Evolutionary conservation across 2,888 invertebrate genomes (phyloP), one percentile per base, ranked within the genome.

Genomic region (Myopa testacea): DNA sequence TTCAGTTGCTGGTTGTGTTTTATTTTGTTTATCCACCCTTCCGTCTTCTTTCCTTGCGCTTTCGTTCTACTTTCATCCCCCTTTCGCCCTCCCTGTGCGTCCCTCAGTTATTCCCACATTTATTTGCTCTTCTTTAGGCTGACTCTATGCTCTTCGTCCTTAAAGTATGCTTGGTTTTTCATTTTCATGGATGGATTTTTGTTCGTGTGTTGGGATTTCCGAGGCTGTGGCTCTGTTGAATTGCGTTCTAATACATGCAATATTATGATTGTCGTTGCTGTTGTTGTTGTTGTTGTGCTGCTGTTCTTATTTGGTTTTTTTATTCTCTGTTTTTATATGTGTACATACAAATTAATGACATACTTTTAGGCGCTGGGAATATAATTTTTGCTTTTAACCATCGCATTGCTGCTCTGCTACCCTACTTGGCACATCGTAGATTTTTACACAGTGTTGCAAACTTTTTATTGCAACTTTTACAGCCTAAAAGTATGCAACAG

Each of bases 181-280:
- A 12, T 19, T 52, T 45, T 10, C 37, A 14, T 76, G 5, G 1
- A 8, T 19, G 19, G 10, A 26, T 62, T 6, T 26, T 65, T 62
- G 14, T 26, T 62, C 10, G 6, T 45, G 45, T 45, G 45, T 45
- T 62, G n/a, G 37, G 6, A 58, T 34, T 68, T 78, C 78, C 68
- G 60, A 76, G 76, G 78, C 75, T 80, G 79, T 76, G 79, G 58
- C 65, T 62, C 62, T 76, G 75, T 79, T 55, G 75, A 73, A 40
- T 60, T 52, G 16, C 37, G 50, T 34, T 60, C 14, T 19, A 38
- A 16, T 14, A 26, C 19, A 34, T 12, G 26, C 10, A 62, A 40
- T 38, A 37, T 67, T 75, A 34, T 72, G 37, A 58, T n/a, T 60
- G n/a, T 60, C 14, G 40, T 60, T 63, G 58, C 12, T 60, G n/a